Conservation (phyloP, 2,113 vertebrate genomes). For the Gymnogyps californianus region DNA sequence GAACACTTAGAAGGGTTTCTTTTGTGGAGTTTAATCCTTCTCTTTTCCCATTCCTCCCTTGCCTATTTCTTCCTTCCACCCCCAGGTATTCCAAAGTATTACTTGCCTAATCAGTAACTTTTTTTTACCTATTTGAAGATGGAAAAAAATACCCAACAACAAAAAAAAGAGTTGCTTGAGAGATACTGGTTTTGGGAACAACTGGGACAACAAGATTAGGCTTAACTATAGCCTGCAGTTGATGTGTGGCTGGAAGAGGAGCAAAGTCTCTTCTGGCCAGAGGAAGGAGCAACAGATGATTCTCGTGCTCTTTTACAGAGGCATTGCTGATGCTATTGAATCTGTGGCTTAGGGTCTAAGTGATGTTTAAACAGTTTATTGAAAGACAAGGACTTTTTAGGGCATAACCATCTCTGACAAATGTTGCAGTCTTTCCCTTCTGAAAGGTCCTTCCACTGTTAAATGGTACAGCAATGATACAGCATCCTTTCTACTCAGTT, state of each 20-base stretch:
- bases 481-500: not conserved
- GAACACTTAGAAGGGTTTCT: not conserved
- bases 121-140: not conserved
- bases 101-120: not conserved
- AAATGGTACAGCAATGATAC: not conserved
- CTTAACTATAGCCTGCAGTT: not conserved
- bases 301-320: not conserved
- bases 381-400: not conserved
- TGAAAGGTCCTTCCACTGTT: not conserved
- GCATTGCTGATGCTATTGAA: not conserved
- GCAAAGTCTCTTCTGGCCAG: not conserved
- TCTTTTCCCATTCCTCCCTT: not conserved
- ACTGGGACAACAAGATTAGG: not conserved
- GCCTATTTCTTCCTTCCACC: not conserved
- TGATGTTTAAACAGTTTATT: not conserved
- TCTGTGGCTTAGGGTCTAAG: not conserved
- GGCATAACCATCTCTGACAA: not conserved
- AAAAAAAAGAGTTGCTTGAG: not conserved
- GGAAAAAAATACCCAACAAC: not conserved
- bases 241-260: not conserved
- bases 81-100: not conserved
- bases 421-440: not conserved
- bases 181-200: not conserved
- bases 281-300: not conserved
- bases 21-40: not conserved